Evolutionary conservation across 2,888 invertebrate genomes (phyloP).

Genomic region (Drosophila niveifrons): DNA sequence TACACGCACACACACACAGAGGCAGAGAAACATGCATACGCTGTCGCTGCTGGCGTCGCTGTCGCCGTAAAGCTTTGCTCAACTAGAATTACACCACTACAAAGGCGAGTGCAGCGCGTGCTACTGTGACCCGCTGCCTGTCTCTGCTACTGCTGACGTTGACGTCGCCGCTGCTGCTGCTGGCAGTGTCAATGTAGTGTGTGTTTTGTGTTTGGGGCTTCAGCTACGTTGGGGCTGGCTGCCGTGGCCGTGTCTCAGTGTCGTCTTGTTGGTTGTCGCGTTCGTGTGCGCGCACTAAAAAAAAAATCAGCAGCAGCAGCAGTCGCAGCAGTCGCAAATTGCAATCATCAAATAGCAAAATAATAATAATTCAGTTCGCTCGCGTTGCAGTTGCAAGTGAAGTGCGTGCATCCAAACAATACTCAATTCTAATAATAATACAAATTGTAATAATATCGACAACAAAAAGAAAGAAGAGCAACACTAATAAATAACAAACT

Average conservation of each 20-base stretch:
- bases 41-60: conserved; percentile 33
- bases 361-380: conserved; percentile 46
- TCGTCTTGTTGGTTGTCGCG: conserved; percentile 85
- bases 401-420: conserved; percentile 49
- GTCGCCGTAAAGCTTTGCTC: conserved; percentile 69
- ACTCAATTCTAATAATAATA: neutral
- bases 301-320: conserved; percentile 53
- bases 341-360: conserved; percentile 55
- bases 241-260: conserved; percentile 78
- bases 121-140: conserved; percentile 50
- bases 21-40: neutral
- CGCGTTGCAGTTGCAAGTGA: conserved; percentile 65
- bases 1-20: neutral
- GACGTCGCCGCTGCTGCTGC: conserved; percentile 22
- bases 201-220: conserved; percentile 60
- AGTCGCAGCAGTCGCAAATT: conserved; percentile 38
- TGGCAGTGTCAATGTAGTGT: conserved; percentile 56
- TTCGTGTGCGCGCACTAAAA: conserved; percentile 77
- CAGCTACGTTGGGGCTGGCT: conserved; percentile 51
- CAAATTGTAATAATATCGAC: conserved; percentile 14
- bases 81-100: conserved; percentile 46
- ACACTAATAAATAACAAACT: conserved; percentile 26
- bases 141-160: conserved; percentile 28
- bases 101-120: conserved; percentile 46
- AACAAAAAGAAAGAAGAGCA: conserved; percentile 25